A percentile compares a stretch with the other conserved stretches of the same genome.
Conservation (phyloP, 2,113 vertebrate genomes). For the Chloroceryle aenea region DNA sequence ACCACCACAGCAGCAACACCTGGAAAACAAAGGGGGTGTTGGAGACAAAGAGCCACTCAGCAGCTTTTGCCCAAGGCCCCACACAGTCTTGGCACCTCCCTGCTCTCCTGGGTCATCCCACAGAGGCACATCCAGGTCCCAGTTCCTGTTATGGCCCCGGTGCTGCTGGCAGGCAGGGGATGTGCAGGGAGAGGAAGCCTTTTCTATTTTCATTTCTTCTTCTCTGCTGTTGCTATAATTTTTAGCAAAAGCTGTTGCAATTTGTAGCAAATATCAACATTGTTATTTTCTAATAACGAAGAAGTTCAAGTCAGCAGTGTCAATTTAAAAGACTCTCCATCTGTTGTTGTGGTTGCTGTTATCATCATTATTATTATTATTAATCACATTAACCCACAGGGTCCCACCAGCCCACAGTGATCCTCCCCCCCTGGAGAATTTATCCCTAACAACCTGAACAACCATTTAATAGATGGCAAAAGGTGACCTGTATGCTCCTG, state of each 20-base stretch:
- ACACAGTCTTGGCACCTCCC: accelerated
- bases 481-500: too few species aligned
- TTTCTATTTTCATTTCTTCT: neutral
- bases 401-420: neutral
- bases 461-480: neutral
- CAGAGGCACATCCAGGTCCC: neutral
- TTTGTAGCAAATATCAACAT: neutral
- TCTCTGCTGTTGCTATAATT: neutral
- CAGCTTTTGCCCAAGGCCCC: neutral
- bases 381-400: neutral
- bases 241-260: neutral
- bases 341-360: neutral
- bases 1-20: neutral
- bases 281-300: neutral
- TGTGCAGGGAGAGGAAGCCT: neutral
- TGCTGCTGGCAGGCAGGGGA: neutral
- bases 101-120: neutral
- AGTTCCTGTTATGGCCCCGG: neutral
- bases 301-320: too few species aligned
- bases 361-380: neutral
- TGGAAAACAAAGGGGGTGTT: neutral
- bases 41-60: neutral
- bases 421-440: neutral
- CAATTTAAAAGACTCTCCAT: neutral
- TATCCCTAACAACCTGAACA: neutral